Base-by-base conservation (phyloP, 2,797 vertebrate genomes). In the Mallotus villosus region DNA sequence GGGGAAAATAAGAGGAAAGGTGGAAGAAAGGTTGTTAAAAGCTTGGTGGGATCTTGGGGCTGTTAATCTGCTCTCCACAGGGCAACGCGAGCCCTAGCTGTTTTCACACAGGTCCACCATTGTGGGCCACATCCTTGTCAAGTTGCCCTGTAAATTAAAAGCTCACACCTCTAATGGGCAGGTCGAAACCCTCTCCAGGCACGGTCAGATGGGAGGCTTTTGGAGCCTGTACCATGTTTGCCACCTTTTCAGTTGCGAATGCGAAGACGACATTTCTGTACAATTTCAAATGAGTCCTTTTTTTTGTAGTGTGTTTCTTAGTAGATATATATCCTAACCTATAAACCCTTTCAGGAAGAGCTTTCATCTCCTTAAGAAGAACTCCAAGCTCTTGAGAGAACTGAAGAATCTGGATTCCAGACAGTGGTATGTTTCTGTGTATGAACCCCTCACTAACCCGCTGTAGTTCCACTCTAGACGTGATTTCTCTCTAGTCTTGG, bases 341-440 rank as follows among this genome's bases (percentile, higher is more conserved):
- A 12, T 41, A 41, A 41, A 41, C 34, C 89, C 63, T 70, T 21
- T 81, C 83, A 99, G 97, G 79, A 99, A 98, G 92, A 98, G 93
- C 86, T 99, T 99, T 87, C 96, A 99, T 87, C 91, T 99, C 72
- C 90, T 99, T 80, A 99, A 99, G 95, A 99, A 99, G 91, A 99
- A 99, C 83, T 95, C 97, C 32, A 99, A 99, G 90, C 94, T 99
- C 69, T 88, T 99, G 85, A 93, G 98, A 85, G 98, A 99, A 75
- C 90, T 99, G 82, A 99, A 99, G 91, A 97, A 99, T 89, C 89
- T 99, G 92, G 97, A 99, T 84, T 99, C 98, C 29, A 95, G 97
- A 67, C 97, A 99, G 53, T 99, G 98, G 98, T 99, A 94, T 86
- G 93, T 89, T 76, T 69, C 14, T 8, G 24, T 34, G 8, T 6